Evolutionary conservation across 2,888 invertebrate species (phyloP), one percentile per base, ranked within the genome.

Genomic region (Latrodectus elegans): DNA sequence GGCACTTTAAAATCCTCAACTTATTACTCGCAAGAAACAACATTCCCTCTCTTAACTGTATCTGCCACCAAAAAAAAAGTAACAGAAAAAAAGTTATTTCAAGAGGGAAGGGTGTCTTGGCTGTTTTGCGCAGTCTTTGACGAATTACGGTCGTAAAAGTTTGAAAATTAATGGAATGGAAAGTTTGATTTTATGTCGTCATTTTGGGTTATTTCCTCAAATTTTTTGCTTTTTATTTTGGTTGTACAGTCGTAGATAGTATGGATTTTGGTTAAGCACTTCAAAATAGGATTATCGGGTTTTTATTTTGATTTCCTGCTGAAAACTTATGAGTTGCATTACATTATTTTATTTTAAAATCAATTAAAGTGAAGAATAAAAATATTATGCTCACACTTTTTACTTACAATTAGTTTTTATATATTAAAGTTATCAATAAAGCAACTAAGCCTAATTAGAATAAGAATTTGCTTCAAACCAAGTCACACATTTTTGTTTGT

Each of bases 111-210:
- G 11, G 60, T 60, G 12, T 60, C 60, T 60, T 60, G 12, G 76
- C 83, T 78, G 73, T 72, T 73, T 78, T 84, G 67, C 73, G 77
- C 84, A 77, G 78, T 78, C 72, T 75, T 84, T 84, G 77, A 84
- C 72, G 84, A 84, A 84, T 78, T 78, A 84, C 84, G 72, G 53
- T 84, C 84, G 84, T 84, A 84, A 78, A 84, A 84, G 53, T 55
- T 84, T 73, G 72, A 65, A 84, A 84, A 84, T 84, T 84, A 84
- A 84, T 84, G 84, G 84, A 78, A 72, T 73, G 78, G 74, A 84
- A 77, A 72, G 71, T 84, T 84, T 77, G 78, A 84, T 84, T 77
- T 78, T 84, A 65, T 76, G 65, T 74, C 65, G 65, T 67, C 53
- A 76, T 83, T 76, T 64, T 22, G 17, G 51, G 80, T 65, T 64